Conservation (phyloP, 2,888 invertebrate species). For the Cataglyphis altisquamis region DNA sequence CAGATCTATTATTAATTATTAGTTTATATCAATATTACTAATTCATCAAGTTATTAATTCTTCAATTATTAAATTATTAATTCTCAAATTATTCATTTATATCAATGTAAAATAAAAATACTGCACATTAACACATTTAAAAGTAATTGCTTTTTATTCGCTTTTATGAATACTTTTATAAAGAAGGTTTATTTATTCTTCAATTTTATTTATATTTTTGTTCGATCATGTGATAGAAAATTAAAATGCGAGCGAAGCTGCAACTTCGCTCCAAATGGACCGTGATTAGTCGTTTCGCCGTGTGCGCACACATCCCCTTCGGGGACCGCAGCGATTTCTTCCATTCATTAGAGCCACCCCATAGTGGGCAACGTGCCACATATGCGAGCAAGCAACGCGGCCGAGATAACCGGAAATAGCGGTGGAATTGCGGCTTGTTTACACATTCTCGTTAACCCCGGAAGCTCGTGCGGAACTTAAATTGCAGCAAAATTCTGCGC, state of each 20-base stretch:
- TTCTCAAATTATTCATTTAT: too few species aligned
- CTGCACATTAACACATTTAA: background rate
- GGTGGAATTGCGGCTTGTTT: conserved; percentile 44
- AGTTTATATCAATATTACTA: too few species aligned
- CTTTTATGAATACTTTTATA: background rate
- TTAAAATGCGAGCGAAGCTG: background rate
- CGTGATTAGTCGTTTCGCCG: conserved; percentile 43
- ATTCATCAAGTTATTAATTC: too few species aligned
- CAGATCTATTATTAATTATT: background rate
- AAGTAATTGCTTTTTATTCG: background rate
- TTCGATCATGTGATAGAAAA: background rate
- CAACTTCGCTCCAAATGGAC: background rate
- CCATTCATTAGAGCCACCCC: conserved; percentile 35
- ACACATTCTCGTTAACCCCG: conserved; percentile 43
- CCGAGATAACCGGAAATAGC: conserved; percentile 51
- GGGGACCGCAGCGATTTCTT: conserved; percentile 43
- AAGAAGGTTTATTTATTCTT: background rate
- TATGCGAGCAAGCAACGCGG: conserved; percentile 5
- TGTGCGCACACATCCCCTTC: conserved; percentile 21
- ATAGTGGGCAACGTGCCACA: conserved; percentile 44
- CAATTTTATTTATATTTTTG: background rate
- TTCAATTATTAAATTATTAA: too few species aligned
- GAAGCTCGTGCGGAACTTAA: conserved; percentile 32
- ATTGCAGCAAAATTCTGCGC: conserved; percentile 5
- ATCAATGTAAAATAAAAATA: background rate